Evolutionary conservation across 2,113 vertebrate genomes (phyloP).

Genomic region (Colaptes auratus): DNA sequence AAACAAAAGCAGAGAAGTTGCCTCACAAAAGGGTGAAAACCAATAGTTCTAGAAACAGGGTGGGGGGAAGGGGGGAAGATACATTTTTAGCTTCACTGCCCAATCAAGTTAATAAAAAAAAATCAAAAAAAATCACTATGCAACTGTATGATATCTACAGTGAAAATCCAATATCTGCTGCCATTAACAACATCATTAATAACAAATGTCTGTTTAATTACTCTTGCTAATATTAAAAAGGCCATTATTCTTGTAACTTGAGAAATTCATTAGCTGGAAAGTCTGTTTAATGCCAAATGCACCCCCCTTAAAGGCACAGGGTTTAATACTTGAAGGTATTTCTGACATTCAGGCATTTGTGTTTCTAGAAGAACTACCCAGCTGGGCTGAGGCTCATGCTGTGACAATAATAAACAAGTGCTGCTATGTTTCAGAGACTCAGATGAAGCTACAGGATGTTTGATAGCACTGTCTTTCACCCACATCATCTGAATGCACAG

Average conservation of each 20-base stretch:
- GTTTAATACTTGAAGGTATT: constrained; percentile 60
- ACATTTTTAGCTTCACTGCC: constrained; percentile 44
- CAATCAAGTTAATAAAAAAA: constrained; percentile 68
- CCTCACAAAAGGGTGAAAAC: neutral
- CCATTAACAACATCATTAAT: constrained; percentile 84
- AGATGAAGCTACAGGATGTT: constrained; percentile 27
- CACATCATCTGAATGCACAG: neutral
- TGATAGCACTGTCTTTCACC: constrained; percentile 7
- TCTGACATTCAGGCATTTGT: constrained; percentile 50
- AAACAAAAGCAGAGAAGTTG: neutral
- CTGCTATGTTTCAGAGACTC: constrained; percentile 45
- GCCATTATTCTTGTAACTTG: constrained; percentile 80
- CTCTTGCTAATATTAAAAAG: constrained; percentile 82
- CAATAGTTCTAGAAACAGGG: neutral
- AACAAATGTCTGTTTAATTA: constrained; percentile 84
- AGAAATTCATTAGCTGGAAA: constrained; percentile 81
- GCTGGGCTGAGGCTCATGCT: constrained; percentile 47
- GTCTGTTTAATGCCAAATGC: constrained; percentile 72
- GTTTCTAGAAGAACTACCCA: constrained; percentile 58
- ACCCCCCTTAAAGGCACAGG: constrained; percentile 73
- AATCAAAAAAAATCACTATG: constrained; percentile 42
- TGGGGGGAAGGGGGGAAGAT: neutral
- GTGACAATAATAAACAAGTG: constrained; percentile 54
- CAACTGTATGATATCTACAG: constrained; percentile 64
- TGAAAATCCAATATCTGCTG: constrained; percentile 77